Conservation (phyloP, 2,888 invertebrate species). For the Alloscopus bannaensis region DNA sequence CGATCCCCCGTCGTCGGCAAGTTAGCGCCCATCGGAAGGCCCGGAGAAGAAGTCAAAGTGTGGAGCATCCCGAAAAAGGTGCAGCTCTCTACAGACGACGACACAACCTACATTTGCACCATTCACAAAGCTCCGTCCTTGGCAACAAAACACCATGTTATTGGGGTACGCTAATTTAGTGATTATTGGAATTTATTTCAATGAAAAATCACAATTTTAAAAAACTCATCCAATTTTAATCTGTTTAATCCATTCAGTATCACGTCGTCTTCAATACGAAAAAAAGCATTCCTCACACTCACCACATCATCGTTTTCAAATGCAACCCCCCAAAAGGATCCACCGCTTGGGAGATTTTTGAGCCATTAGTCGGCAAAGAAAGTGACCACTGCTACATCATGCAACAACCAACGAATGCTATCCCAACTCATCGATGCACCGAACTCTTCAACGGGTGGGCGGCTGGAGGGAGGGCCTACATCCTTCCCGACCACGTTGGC, state of each 20-base stretch:
- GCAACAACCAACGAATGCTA: neutral
- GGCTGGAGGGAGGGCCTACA: slow-evolving; percentile 17
- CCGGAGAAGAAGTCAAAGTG: neutral
- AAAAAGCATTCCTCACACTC: neutral
- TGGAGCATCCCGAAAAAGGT: slow-evolving; percentile 17
- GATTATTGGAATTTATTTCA: neutral
- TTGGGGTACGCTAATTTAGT: slow-evolving; percentile 10
- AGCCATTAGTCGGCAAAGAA: neutral
- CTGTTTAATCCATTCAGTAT: neutral
- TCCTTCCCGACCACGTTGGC: slow-evolving; percentile 20
- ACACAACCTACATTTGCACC: slow-evolving; percentile 13
- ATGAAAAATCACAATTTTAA: neutral
- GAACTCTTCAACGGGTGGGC: neutral
- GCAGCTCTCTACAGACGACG: slow-evolving; percentile 11
- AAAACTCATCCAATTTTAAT: neutral
- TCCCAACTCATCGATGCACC: slow-evolving; percentile 1
- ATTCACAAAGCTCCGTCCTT: neutral
- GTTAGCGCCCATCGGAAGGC: neutral
- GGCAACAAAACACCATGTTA: neutral
- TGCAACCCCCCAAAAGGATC: slow-evolving; percentile 2
- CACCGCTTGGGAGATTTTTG: neutral
- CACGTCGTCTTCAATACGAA: neutral
- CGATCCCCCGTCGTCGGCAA: neutral
- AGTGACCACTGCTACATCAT: slow-evolving; percentile 21
- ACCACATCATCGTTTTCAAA: slow-evolving; percentile 5